Evolutionary conservation across 2,797 vertebrate species (phyloP).

Genomic region (Cryptoprocta ferox): DNA sequence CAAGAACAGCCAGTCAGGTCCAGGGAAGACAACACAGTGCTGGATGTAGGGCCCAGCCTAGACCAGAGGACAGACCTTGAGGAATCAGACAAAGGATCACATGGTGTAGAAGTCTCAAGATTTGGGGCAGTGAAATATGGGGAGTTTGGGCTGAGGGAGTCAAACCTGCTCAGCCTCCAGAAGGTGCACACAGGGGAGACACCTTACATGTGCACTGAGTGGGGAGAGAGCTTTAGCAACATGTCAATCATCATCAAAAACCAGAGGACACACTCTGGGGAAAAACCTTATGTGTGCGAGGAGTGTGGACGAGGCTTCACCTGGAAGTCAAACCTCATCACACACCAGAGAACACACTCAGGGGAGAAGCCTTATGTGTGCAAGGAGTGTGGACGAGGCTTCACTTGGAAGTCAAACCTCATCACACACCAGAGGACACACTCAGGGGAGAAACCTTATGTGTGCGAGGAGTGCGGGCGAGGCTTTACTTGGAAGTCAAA

Average conservation of each 20-base stretch:
- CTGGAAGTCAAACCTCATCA: constrained; percentile 43
- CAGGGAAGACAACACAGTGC: background rate
- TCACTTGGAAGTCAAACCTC: constrained; percentile 53
- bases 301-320: constrained; percentile 23
- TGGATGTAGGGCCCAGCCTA: background rate
- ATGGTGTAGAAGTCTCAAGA: background rate
- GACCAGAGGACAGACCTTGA: background rate
- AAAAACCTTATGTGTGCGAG: background rate
- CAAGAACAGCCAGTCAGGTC: background rate
- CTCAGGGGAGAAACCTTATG: background rate
- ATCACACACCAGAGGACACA: background rate
- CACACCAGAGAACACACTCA: constrained; percentile 30
- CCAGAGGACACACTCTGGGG: background rate
- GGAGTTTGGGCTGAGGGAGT: background rate
- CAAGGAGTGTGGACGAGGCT: constrained; percentile 58
- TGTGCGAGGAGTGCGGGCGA: background rate
- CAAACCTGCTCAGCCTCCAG: constrained; percentile 12
- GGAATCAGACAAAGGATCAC: background rate
- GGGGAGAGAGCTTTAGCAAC: background rate
- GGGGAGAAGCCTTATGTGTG: constrained; percentile 45
- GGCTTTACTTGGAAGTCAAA: constrained; percentile 40
- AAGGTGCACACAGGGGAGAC: background rate
- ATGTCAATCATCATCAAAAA: background rate
- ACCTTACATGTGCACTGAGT: background rate
- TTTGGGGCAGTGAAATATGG: constrained; percentile 32